These are phyloP conservation scores for Eupithecia subfuscata DNA, from an alignment of 2,888 invertebrate genomes.

Conservation along the genomic window DNA sequence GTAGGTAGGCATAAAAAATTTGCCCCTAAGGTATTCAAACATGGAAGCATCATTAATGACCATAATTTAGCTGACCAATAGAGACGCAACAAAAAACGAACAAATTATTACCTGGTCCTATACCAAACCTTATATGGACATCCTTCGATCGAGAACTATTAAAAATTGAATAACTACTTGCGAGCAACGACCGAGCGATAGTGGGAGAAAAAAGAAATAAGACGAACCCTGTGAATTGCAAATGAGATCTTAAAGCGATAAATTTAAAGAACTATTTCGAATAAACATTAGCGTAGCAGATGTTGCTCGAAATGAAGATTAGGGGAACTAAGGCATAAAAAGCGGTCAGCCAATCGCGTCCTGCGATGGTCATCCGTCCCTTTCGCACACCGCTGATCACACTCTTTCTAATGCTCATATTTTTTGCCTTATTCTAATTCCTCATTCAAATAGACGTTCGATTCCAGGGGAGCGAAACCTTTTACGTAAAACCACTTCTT, in stretches of 20 bases:
- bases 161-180: constrained; percentile 77
- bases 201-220: constrained; percentile 64
- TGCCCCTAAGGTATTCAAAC: background rate
- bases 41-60: constrained; percentile 1
- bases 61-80: constrained; percentile 61
- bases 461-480: constrained; percentile 76
- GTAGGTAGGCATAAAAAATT: background rate
- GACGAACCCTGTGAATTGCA: constrained; percentile 60
- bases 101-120: constrained; percentile 59
- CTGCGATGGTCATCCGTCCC: constrained; percentile 60
- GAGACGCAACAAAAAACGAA: constrained; percentile 62
- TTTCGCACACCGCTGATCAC: constrained; percentile 58
- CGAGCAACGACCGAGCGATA: constrained; percentile 73
- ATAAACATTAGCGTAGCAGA: constrained; percentile 79
- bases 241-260: constrained; percentile 74
- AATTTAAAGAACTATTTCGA: constrained; percentile 79
- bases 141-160: constrained; percentile 73
- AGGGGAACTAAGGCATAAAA: constrained; percentile 84
- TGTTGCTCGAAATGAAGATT: constrained; percentile 82
- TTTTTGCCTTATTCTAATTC: constrained; percentile 83
- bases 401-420: constrained; percentile 81
- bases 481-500: constrained; percentile 51
- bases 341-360: constrained; percentile 79
- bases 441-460: constrained; percentile 79
- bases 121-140: constrained; percentile 73